Base-by-base conservation (phyloP, 2,888 invertebrate genomes). In the Phaedon cochleariae region DNA sequence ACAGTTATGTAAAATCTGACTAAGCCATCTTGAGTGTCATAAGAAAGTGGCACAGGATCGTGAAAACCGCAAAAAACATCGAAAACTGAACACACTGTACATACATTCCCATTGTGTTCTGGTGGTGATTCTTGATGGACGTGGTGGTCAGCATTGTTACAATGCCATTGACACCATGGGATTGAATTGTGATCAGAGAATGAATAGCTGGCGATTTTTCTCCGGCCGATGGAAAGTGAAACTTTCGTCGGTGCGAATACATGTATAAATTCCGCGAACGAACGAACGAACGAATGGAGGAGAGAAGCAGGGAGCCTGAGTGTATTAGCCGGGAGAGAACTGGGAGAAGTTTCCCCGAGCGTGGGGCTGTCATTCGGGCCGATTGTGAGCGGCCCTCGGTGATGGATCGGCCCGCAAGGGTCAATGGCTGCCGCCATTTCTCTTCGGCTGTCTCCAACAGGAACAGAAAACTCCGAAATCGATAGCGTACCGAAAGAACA, bases 371-470 rank as follows among this genome's bases (percentile, higher is more conserved):
- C 73, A 71, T 62, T 64, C 54, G 66, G 70, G 67, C 70, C 74
- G 76, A 77, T 75, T 76, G 76, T 77, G n/a, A n/a, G 72, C 75
- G 74, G 12, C 72, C 71, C 65, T 74, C 69, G 64, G 77, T 83
- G 83, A 83, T 86, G 85, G 86, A 87, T 86, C 83, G 86, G 85
- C 82, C 85, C 85, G 85, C 83, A 85, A 86, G 86, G 87, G 86
- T 86, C 87, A 86, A 86, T 85, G 86, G 86, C 85, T 86, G 84
- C 84, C 84, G 85, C 85, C 85, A 86, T 87, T 87, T 86, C 86
- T 86, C 86, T 86, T 86, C 84, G 83, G 82, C 85, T 86, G 86
- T 86, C 86, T 85, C 85, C 83, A 83, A 83, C 85, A 85, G 81
- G 73, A 76, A 74, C 74, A 76, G 73, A 72, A 79, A 76, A 78